Percentiles rank a stretch among this genome's conserved stretches.
phyloP scores from a whole-genome alignment of 1,140 invertebrate species.

The Drosophila bifasciata region DNA sequence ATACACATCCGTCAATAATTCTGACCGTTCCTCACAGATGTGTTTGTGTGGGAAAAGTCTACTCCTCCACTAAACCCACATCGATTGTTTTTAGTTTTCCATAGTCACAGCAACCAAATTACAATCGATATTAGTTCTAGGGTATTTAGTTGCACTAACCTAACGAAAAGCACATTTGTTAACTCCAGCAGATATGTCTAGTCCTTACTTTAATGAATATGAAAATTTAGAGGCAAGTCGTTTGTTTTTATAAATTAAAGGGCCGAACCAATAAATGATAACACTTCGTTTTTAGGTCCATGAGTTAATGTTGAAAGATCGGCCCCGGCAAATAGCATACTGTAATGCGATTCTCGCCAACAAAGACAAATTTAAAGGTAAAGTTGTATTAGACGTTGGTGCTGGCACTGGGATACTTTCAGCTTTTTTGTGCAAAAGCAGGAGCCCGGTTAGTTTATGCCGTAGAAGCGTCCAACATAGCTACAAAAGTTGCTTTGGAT shows the following conservation, averaged over 20 bases:
- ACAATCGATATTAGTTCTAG: no score
- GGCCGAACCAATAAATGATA: not conserved
- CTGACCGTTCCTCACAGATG: no score
- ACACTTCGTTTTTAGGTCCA: conserved; percentile 87
- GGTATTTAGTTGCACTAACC: no score
- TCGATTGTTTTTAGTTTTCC: no score
- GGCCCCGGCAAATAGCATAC: conserved; percentile 92
- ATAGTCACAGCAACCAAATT: no score
- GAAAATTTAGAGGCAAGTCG: conserved; percentile 65
- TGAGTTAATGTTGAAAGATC: conserved; percentile 91
- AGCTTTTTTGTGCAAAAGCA: conserved; percentile 96
- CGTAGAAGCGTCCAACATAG: conserved; percentile 95
- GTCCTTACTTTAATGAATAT: conserved; percentile 69
- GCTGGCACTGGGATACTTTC: conserved; percentile 98
- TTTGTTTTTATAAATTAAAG: not conserved
- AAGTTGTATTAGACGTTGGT: conserved; percentile 96
- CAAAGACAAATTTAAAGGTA: conserved; percentile 87
- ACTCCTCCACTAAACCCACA: no score
- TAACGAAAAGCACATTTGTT: conserved; percentile 2
- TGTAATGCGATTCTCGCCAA: conserved; percentile 93
- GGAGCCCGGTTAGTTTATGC: conserved; percentile 97
- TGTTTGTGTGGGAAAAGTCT: no score
- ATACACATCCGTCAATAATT: no score
- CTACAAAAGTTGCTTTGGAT: conserved; percentile 93
- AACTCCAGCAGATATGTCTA: conserved; percentile 19